Evolutionary conservation across 2,888 invertebrate species (phyloP), one percentile per base, ranked within the genome.

Genomic region (Lissocephala sabroskyi): DNA sequence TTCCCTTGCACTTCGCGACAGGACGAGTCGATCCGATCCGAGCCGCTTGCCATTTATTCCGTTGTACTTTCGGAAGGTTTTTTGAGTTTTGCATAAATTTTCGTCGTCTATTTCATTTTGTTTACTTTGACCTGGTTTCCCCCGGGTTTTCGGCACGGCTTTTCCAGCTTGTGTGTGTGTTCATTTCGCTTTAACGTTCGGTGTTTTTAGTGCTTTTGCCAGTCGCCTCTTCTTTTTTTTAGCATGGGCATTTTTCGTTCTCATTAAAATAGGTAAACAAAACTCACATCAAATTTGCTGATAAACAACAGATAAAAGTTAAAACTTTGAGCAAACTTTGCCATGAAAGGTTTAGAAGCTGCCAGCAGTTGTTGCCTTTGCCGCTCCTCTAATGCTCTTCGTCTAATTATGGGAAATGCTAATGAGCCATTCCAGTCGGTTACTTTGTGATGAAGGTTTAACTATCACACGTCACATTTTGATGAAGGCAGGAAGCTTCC

Each of bases 81-180:
- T 67, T 71, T 62, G 64, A 70, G 65, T 77, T 79, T 79, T 74
- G 63, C 75, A 75, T 67, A 74, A 67, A 65, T 77, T 79, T 57
- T 52, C 37, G 62, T 52, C 37, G 62, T 65, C 57, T 57, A 60
- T 62, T 71, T 56, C 62, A 54, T 64, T 65, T 62, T 71, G 68
- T 79, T 76, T 78, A 63, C 68, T 76, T 77, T 76, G 78, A 79
- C 76, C 76, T 78, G 74, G 71, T 75, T 76, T 79, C 56, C 43
- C 3, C 17, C 18, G 28, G 29, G 26, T 44, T 44, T 17, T 33
- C 19, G 17, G 37, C 19, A 19, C 17, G 16, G 16, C 26, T 41
- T 13, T 33, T 13, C 7, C n/a, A 4, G 13, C 13, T 5, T 33
- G 33, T 6, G 13, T 10, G 13, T 7, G 10, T n/a, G 14, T 28